Evolutionary conservation across 2,797 vertebrate species (phyloP), one percentile per base, ranked within the genome.

Genomic region (Vespertilio murinus): DNA sequence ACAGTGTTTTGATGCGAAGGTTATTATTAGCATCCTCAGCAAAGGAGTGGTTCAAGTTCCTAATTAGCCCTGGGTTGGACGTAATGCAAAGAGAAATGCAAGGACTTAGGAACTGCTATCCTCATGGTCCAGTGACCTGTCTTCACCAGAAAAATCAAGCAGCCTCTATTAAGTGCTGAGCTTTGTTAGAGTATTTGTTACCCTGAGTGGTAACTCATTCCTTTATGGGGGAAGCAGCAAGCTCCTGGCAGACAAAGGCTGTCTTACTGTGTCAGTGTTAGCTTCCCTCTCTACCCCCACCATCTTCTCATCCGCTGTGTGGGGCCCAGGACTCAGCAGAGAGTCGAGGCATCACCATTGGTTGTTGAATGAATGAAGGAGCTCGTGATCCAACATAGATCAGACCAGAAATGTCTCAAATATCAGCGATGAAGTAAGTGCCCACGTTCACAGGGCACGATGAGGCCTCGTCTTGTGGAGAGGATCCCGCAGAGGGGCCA

Each of bases 81-180:
- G 22, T 22, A 18, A 9, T 25, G 2, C 1, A 3, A 38, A 35
- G 30, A 61, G 33, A 67, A 47, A 17, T 0, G 10, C 12, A 0
- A 8, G 8, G n/a, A 13, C 28, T 20, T 2, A 17, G 7, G 35
- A 23, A 28, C 74, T 77, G 12, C 8, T 30, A 0, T 42, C 25
- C 28, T 42, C 13, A 10, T 5, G 28, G 22, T 16, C 11, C 1
- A 5, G 6, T 8, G 13, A 25, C 10, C 40, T 13, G 7, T 38
- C 38, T 42, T 25, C 16, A 65, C 35, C 38, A 13, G 71, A 33
- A 30, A 56, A 47, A 28, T 7, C 8, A 4, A 45, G 64, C 38
- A 42, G n/a, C 40, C 23, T 69, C 18, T 35, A 3, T 38, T 16
- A 52, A 65, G 45, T 38, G 49, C 56, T 22, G n/a, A 6, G 42